These are phyloP conservation scores for Monodelphis domestica DNA, from an alignment of 2,797 vertebrate species.

Conservation along the genomic window DNA sequence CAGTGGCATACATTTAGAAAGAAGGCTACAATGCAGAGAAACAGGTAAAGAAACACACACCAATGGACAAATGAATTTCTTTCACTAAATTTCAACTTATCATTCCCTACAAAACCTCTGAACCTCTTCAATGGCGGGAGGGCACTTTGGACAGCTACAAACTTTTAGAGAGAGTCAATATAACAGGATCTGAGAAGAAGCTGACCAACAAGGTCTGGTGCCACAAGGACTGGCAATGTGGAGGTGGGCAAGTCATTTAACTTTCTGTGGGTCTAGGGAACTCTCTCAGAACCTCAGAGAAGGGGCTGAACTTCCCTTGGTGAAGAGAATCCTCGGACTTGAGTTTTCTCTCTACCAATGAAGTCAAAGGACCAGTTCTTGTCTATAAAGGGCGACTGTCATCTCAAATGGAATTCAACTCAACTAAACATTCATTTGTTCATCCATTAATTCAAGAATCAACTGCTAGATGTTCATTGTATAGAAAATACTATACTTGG, in stretches of 20 bases:
- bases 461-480: neutral
- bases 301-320: neutral
- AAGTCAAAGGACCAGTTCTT: neutral
- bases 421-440: neutral
- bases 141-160: neutral
- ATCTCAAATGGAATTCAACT: neutral
- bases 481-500: neutral
- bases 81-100: slow-evolving; percentile 59
- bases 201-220: neutral
- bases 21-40: neutral
- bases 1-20: slow-evolving; percentile 34
- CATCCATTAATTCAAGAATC: neutral
- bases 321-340: neutral
- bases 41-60: slow-evolving; percentile 48
- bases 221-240: neutral
- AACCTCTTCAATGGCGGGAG: neutral
- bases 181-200: neutral
- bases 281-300: neutral
- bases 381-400: neutral
- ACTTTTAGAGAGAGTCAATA: neutral
- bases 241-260: neutral
- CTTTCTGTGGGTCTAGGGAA: neutral
- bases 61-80: slow-evolving; percentile 58
- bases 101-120: slow-evolving; percentile 20
- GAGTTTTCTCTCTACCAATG: neutral